Evolutionary conservation across 2,888 invertebrate species (phyloP).

Genomic region (Esperia sulphurella): DNA sequence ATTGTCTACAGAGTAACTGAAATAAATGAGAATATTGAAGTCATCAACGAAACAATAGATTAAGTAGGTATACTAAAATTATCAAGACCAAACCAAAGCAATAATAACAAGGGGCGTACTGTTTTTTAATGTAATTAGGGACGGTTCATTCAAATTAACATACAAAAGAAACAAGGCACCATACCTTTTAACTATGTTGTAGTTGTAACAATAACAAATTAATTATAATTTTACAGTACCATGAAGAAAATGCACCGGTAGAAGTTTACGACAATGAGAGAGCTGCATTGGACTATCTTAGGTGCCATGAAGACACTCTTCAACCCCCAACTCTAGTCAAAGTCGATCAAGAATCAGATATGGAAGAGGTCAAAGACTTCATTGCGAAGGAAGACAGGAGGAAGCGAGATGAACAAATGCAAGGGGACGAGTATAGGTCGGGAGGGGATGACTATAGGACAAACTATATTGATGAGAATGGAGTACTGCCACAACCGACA

Average conservation of each 20-base stretch:
- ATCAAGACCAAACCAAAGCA: neutral
- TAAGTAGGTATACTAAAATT: neutral
- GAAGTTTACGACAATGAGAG: constrained; percentile 72
- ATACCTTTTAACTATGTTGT: neutral
- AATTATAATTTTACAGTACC: constrained; percentile 63
- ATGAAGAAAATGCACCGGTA: constrained; percentile 79
- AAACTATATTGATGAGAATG: constrained; percentile 51
- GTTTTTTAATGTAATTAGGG: neutral
- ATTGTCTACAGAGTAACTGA: too few species aligned
- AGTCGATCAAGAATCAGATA: constrained; percentile 48
- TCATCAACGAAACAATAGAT: neutral
- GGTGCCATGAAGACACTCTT: constrained; percentile 53
- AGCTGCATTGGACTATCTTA: constrained; percentile 70
- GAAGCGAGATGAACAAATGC: constrained; percentile 62
- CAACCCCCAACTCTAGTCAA: constrained; percentile 45
- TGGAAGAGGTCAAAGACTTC: constrained; percentile 60
- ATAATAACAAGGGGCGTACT: neutral
- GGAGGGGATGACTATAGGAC: constrained; percentile 52
- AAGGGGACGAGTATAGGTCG: constrained; percentile 57
- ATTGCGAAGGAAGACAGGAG: constrained; percentile 50
- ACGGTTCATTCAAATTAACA: neutral
- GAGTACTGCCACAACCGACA: constrained; percentile 34
- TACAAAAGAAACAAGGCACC: neutral
- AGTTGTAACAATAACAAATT: neutral
- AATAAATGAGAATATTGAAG: neutral